Evolutionary conservation across 2,797 vertebrate species (phyloP).

Genomic region (Amblyopsis hoosieri): DNA sequence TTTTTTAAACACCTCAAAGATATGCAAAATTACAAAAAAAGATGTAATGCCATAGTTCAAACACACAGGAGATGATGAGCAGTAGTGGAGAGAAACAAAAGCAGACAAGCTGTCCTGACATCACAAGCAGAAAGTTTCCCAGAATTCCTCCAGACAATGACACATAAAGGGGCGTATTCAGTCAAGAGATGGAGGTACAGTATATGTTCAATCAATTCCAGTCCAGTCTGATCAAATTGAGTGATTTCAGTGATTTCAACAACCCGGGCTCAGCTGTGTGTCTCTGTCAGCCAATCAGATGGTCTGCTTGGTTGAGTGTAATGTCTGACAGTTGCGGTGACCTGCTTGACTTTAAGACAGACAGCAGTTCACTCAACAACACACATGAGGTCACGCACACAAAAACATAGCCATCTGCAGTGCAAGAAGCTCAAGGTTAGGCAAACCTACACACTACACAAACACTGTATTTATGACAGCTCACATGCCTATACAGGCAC

Average conservation of each 20-base stretch:
- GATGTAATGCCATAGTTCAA: not conserved
- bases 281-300: slow-evolving; percentile 40
- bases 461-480: not conserved
- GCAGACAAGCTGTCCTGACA: slow-evolving; percentile 9
- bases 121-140: not conserved
- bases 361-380: slow-evolving; percentile 41
- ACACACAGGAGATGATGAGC: not conserved
- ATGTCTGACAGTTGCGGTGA: slow-evolving; percentile 48
- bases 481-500: too few relatives aligned
- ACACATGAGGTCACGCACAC: not conserved
- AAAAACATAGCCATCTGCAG: not conserved
- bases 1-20: not conserved
- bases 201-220: slow-evolving; percentile 42
- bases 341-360: slow-evolving; percentile 51
- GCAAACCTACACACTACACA: not conserved
- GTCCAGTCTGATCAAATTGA: slow-evolving; percentile 62
- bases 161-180: slow-evolving; percentile 15
- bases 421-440: too few relatives aligned
- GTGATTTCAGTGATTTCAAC: slow-evolving; percentile 41
- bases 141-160: slow-evolving; percentile 32
- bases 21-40: not conserved
- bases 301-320: slow-evolving; percentile 26
- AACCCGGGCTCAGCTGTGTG: slow-evolving; percentile 61
- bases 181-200: slow-evolving; percentile 36
- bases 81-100: not conserved